phyloP scores from a whole-genome alignment of 2,797 vertebrate genomes.

The Calcarius lapponicus region DNA sequence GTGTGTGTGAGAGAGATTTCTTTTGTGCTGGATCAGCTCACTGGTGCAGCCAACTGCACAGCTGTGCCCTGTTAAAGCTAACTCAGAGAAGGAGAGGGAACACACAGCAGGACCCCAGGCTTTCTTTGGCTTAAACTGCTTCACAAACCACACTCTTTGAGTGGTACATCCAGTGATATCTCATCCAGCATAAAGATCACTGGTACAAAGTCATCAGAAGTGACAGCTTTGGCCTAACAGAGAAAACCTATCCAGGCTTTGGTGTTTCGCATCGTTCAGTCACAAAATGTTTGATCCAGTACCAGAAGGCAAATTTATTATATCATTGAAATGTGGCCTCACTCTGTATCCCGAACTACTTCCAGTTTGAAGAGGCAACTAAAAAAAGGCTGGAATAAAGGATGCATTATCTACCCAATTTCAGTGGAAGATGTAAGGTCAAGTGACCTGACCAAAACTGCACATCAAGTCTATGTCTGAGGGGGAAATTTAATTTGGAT shows the following conservation, averaged over 20 bases:
- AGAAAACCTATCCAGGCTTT: background rate
- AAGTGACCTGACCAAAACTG: conserved; percentile 3
- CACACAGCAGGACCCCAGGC: background rate
- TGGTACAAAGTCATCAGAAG: conserved; percentile 20
- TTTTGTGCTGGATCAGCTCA: background rate
- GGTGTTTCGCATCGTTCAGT: background rate
- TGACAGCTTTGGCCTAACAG: conserved; percentile 5
- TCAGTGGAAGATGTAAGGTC: conserved; percentile 20
- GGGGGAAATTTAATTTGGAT: conserved; percentile 38
- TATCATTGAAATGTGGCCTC: background rate
- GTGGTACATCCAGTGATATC: background rate
- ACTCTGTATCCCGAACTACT: background rate
- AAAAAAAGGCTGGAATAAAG: conserved; percentile 5
- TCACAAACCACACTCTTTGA: background rate
- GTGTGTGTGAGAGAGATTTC: background rate
- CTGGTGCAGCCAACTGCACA: background rate
- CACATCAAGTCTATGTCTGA: background rate
- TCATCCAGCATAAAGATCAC: conserved; percentile 2
- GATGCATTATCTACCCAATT: background rate
- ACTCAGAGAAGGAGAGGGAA: background rate
- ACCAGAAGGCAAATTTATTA: background rate
- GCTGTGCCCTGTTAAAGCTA: conserved; percentile 15
- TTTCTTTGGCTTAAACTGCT: background rate
- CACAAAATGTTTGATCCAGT: conserved; percentile 1
- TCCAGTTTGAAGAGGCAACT: background rate